phyloP scores from a whole-genome alignment of 1,140 invertebrate species.

The Carposina sasakii region DNA sequence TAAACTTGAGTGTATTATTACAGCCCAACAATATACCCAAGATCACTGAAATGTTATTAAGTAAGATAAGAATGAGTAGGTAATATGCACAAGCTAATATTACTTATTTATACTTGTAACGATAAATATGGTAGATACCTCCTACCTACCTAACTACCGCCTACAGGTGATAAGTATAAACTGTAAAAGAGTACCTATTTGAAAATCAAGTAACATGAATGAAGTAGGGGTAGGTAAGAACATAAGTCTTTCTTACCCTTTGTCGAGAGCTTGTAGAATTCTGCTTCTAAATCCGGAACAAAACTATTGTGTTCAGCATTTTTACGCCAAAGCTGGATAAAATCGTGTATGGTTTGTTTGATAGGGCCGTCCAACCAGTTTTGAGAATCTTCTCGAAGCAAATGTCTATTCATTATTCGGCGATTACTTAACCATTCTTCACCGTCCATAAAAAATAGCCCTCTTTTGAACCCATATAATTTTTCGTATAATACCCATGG shows the following conservation, averaged over 20 bases:
- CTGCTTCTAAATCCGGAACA: conserved; percentile 75
- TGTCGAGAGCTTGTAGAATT: conserved; percentile 83
- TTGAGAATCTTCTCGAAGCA: conserved; percentile 74
- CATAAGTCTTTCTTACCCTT: too few species aligned
- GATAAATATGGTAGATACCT: too few species aligned
- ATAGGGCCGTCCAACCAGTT: conserved; percentile 68
- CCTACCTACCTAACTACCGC: too few species aligned
- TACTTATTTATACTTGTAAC: too few species aligned
- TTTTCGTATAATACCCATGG: conserved; percentile 87
- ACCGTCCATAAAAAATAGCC: conserved; percentile 91
- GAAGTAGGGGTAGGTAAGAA: too few species aligned
- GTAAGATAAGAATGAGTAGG: too few species aligned
- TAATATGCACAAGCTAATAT: too few species aligned
- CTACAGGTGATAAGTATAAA: too few species aligned
- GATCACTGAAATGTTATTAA: conserved; percentile 79
- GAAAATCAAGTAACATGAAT: too few species aligned
- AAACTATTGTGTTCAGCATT: conserved; percentile 32
- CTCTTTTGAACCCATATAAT: conserved; percentile 78
- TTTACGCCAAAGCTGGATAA: conserved; percentile 64
- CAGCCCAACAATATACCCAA: conserved; percentile 80
- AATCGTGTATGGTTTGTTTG: conserved; percentile 61
- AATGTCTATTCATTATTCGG: conserved; percentile 80
- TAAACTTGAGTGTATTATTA: conserved; percentile 43
- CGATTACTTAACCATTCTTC: conserved; percentile 83
- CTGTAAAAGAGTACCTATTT: conserved; percentile 3